These are phyloP conservation scores for Atta texana DNA, from an alignment of 1,140 invertebrate species.

Conservation along the genomic window DNA sequence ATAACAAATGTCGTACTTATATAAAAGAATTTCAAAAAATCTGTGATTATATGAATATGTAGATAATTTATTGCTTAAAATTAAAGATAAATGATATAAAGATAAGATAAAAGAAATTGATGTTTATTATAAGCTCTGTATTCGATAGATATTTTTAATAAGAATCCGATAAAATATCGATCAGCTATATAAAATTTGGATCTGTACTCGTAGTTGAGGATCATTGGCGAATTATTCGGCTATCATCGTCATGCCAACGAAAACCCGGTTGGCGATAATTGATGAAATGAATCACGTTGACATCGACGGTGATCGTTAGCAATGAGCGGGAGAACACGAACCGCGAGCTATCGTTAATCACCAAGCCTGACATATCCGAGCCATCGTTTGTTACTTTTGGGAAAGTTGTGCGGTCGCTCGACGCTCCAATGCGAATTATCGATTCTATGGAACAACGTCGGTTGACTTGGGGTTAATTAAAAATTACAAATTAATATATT, in stretches of 20 bases:
- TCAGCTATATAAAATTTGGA: conserved; percentile 14
- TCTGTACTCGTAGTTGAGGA: conserved; percentile 7
- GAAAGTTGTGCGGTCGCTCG: conserved; percentile 49
- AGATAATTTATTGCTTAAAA: not conserved
- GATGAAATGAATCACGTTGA: conserved; percentile 65
- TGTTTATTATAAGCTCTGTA: not conserved
- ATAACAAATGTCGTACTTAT: not conserved
- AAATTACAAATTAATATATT: conserved; percentile 50
- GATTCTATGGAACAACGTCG: conserved; percentile 29
- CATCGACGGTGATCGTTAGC: conserved; percentile 62
- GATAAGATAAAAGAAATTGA: not conserved
- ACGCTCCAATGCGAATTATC: conserved; percentile 38
- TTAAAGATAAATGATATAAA: not conserved
- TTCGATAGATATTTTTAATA: not conserved
- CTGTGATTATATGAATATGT: not conserved
- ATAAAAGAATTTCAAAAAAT: not conserved
- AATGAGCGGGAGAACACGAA: conserved; percentile 61
- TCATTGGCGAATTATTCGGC: conserved; percentile 48
- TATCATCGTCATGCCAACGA: conserved; percentile 39
- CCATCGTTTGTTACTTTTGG: conserved; percentile 62
- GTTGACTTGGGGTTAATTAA: conserved; percentile 52
- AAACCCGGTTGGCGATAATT: conserved; percentile 41
- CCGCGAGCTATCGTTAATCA: conserved; percentile 62
- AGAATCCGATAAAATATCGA: conserved; percentile 23
- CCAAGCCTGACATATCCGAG: conserved; percentile 52